These are phyloP conservation scores for Drosophila lacicola DNA, from an alignment of 2,888 invertebrate species.

Conservation along the genomic window DNA sequence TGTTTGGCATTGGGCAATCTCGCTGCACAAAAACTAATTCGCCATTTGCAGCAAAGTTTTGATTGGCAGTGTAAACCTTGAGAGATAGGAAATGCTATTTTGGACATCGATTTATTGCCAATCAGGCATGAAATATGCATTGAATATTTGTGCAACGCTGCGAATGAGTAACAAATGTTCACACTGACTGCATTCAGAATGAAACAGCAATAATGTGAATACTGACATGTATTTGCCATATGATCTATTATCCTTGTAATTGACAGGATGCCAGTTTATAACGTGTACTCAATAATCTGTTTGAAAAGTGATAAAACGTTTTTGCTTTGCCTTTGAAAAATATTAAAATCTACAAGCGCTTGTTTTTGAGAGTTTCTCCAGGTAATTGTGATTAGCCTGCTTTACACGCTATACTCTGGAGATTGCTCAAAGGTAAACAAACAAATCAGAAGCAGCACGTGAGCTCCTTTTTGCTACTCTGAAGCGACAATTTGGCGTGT, in stretches of 20 bases:
- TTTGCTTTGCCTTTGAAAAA: no score
- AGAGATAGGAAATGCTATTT: constrained; percentile 39
- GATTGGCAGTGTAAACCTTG: constrained; percentile 66
- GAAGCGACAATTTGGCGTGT: constrained; percentile 55
- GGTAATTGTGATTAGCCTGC: no score
- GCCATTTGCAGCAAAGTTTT: constrained; percentile 50
- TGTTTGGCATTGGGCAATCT: constrained; percentile 42
- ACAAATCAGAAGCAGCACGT: constrained; percentile 62
- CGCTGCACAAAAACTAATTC: constrained; percentile 57
- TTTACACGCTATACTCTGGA: no score
- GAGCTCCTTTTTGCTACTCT: constrained; percentile 43
- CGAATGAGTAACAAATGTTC: constrained; percentile 31
- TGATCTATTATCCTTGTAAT: no score
- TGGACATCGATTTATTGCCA: constrained; percentile 24
- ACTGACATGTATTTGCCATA: no score
- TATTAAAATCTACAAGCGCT: no score
- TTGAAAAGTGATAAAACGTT: no score
- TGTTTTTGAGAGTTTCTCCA: no score
- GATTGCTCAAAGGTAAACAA: constrained; percentile 57
- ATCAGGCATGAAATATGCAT: constrained; percentile 11
- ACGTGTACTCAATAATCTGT: no score
- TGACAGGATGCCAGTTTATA: no score
- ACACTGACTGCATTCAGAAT: no score
- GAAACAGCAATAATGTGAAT: no score
- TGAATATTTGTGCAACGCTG: constrained; percentile 25